Base-by-base conservation (phyloP, 2,113 vertebrate species). In the Phylloscopus whistleri region DNA sequence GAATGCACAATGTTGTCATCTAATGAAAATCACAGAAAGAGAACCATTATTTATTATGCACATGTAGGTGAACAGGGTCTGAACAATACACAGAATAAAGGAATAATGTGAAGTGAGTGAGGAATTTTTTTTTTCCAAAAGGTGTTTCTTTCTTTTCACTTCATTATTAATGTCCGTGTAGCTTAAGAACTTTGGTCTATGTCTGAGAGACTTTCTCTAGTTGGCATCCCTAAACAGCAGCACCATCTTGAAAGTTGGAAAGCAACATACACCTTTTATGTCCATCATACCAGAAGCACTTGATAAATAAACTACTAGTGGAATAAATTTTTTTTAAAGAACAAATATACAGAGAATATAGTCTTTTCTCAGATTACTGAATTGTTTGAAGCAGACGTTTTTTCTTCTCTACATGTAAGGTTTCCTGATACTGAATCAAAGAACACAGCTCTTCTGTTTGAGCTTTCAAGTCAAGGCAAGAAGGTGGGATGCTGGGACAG, bases 61-160 rank as follows among this genome's bases (percentile, higher is more conserved):
- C 37, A 74, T 27, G 53, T 59, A 89, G 37, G 17, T 67, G 51
- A 92, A 81, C 30, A 81, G 16, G n/a, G 33, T 49, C 64, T 93
- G 73, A 91, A 62, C 23, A 83, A 49, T 60, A 46, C 22, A n/a
- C 56, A 76, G 63, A 80, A 77, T 64, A 83, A 79, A 94, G 81
- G 58, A 73, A 62, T 83, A 64, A 96, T 87, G 60, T 78, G 81
- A 96, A 95, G 81, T 91, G 30, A 91, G 31, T 84, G 56, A 58
- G 58, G 31, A 22, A 6, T 2, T 15, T 15, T 26, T n/a, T 31
- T 41, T 58, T 59, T 43, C 69, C 9, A 18, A 62, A 87, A 39
- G 7, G 2, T 41, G 18, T 1, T 2, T 16, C 56, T 82, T 82
- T 68, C 35, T 76, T 75, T 83, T 79, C 28, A 37, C 26, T 80